These are phyloP conservation scores for Chrysopa pallens DNA, from an alignment of 1,140 invertebrate genomes.

Conservation along the genomic window DNA sequence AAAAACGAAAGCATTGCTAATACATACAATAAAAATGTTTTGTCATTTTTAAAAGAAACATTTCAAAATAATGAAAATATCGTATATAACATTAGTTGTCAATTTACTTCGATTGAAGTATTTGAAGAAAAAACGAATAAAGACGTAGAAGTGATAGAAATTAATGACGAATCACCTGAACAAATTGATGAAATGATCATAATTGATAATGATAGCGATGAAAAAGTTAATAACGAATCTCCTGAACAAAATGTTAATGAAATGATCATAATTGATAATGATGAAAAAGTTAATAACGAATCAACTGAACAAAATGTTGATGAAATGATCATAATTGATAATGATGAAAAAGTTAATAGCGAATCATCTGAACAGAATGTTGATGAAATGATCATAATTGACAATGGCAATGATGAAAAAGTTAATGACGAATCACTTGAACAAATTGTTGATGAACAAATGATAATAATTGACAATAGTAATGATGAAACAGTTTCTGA, in stretches of 20 bases:
- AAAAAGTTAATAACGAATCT: background rate
- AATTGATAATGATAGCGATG: background rate
- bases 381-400: background rate
- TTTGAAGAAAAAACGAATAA: slow-evolving; percentile 4
- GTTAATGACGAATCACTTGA: too few relatives aligned
- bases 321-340: background rate
- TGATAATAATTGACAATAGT: too few relatives aligned
- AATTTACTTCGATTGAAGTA: slow-evolving; percentile 7
- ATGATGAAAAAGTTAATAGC: background rate
- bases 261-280: background rate
- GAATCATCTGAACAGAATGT: slow-evolving; percentile 3
- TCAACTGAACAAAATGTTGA: slow-evolving; percentile 3
- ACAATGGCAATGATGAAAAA: background rate
- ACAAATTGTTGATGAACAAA: too few relatives aligned
- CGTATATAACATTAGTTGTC: slow-evolving; percentile 4
- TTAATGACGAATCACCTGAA: slow-evolving; percentile 1
- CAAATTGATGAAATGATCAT: background rate
- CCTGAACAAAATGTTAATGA: slow-evolving; percentile 2
- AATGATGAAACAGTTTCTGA: too few relatives aligned
- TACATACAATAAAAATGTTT: slow-evolving; percentile 11
- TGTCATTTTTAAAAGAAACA: slow-evolving; percentile 10
- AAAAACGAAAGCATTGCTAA: slow-evolving; percentile 7
- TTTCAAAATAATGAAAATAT: slow-evolving; percentile 9
- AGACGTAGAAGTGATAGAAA: slow-evolving; percentile 7
- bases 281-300: background rate